phyloP scores from a whole-genome alignment of 53 echinoderm and acorn worm genomes.

The Antedon mediterranea region DNA sequence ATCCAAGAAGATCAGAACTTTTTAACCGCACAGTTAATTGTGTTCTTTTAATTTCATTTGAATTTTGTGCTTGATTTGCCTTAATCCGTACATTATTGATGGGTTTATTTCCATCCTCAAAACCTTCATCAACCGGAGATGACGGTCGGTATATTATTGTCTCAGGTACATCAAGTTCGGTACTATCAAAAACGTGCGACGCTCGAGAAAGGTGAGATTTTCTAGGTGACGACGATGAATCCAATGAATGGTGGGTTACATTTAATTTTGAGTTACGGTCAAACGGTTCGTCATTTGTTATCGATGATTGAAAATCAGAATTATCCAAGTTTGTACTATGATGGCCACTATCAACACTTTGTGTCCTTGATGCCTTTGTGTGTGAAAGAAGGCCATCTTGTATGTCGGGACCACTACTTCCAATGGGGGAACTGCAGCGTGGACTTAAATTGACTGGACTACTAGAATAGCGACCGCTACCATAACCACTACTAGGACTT shows the following conservation, averaged over 20 bases:
- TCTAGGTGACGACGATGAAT: neutral
- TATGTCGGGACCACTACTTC: neutral
- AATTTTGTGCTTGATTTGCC: neutral
- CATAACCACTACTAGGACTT: constrained; percentile 90
- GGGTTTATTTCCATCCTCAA: neutral
- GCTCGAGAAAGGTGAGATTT: neutral
- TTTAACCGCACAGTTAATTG: neutral
- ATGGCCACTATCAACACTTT: neutral
- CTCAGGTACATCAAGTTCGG: neutral
- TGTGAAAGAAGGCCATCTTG: neutral
- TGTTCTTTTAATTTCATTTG: neutral
- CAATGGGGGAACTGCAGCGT: constrained; percentile 53
- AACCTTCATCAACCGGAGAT: neutral
- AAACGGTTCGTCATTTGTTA: neutral
- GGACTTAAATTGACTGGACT: constrained; percentile 86
- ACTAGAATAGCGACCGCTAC: constrained; percentile 74
- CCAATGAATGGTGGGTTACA: neutral
- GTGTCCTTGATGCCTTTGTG: neutral
- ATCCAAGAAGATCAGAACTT: neutral
- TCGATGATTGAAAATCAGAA: neutral
- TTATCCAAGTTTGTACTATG: neutral
- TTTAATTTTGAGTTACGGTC: neutral
- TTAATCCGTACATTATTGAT: neutral
- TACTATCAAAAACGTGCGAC: neutral
- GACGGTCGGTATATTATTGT: neutral